Percentiles rank a stretch among this genome's conserved stretches.
These are phyloP conservation scores for Nymphalis polychloros DNA, from an alignment of 2,888 invertebrate species.

Conservation along the genomic window DNA sequence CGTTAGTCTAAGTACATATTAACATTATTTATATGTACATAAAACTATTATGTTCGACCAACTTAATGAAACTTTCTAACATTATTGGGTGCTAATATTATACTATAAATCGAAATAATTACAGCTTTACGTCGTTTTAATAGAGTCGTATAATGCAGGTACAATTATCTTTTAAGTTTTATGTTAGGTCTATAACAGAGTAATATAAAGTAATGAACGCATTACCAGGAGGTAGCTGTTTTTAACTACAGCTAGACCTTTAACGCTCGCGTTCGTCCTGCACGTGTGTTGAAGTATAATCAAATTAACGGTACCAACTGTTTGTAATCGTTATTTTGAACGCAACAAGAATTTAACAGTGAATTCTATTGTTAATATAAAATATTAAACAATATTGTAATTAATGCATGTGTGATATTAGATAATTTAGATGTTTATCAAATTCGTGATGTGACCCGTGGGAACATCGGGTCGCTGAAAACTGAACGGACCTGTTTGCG, in stretches of 20 bases:
- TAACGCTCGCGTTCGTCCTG: conserved; percentile 25
- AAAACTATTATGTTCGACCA: too few species aligned
- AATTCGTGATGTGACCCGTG: conserved; percentile 42
- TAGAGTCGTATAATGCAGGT: too few species aligned
- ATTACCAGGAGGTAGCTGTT: conserved; percentile 28
- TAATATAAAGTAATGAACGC: not conserved
- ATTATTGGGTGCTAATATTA: too few species aligned
- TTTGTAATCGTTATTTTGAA: conserved; percentile 19
- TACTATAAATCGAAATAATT: too few species aligned
- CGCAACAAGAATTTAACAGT: not conserved
- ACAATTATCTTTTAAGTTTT: conserved; percentile 7
- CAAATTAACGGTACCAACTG: conserved; percentile 39
- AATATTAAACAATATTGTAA: conserved; percentile 12
- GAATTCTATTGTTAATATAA: not conserved
- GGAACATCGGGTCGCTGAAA: conserved; percentile 49
- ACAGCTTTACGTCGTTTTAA: too few species aligned
- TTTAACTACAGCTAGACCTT: conserved; percentile 14
- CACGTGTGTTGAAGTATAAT: conserved; percentile 40
- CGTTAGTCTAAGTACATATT: too few species aligned
- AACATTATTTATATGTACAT: too few species aligned
- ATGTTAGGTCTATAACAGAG: conserved; percentile 1
- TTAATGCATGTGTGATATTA: conserved; percentile 29
- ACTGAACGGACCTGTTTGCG: conserved; percentile 68
- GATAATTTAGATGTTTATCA: conserved; percentile 37
- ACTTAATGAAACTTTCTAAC: too few species aligned